A percentile compares a stretch with the other conserved stretches of the same genome.
phyloP scores from a whole-genome alignment of 2,888 invertebrate genomes.

The Drosophila greeni region DNA sequence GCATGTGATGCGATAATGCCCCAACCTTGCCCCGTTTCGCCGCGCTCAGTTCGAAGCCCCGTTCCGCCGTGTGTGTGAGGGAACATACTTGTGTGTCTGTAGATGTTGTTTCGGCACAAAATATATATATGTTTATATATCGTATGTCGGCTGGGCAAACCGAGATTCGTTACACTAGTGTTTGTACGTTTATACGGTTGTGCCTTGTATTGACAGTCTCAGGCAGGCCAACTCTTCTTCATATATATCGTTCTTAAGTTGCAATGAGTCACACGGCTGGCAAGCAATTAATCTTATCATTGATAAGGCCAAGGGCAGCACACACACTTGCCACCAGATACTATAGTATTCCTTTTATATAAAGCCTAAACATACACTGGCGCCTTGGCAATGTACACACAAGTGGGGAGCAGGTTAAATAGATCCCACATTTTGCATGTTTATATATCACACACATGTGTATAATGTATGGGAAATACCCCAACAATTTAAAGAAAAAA shows the following conservation, averaged over 20 bases:
- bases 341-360: conserved; percentile 9
- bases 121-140: conserved; percentile 5
- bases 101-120: conserved; percentile 15
- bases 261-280: conserved; percentile 51
- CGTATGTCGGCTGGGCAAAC: conserved; percentile 9
- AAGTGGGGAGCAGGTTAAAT: conserved; percentile 35
- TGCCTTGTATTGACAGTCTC: conserved; percentile 22
- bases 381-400: conserved; percentile 27
- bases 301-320: conserved; percentile 70
- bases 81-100: conserved; percentile 12
- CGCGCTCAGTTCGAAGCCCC: conserved; percentile 42
- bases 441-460: not conserved
- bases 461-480: conserved; percentile 17
- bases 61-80: conserved; percentile 27
- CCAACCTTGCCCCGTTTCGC: conserved; percentile 66
- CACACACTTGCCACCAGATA: conserved; percentile 33
- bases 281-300: conserved; percentile 69
- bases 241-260: conserved; percentile 20
- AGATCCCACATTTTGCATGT: conserved; percentile 24
- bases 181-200: not conserved
- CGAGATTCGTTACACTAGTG: conserved; percentile 23
- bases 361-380: conserved; percentile 4
- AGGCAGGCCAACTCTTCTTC: conserved; percentile 26
- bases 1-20: conserved; percentile 71
- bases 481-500: conserved; percentile 8